These are phyloP conservation scores for Hippocampus mohnikei DNA, from an alignment of 2,113 vertebrate species.

Conservation along the genomic window DNA sequence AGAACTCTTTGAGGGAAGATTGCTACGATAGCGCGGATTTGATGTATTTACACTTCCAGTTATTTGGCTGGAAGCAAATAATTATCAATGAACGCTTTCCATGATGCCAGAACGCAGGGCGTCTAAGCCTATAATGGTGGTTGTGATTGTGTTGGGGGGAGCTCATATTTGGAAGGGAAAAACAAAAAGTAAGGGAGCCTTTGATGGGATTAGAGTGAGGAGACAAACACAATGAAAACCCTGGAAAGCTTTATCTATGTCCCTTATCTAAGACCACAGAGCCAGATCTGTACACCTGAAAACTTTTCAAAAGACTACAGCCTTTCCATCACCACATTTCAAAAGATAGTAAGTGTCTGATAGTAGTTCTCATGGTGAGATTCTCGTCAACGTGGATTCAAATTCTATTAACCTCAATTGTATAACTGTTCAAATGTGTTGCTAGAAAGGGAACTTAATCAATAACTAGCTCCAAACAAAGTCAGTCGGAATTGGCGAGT, in stretches of 20 bases:
- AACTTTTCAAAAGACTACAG: slow-evolving; percentile 59
- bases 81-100: slow-evolving; percentile 43
- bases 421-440: slow-evolving; percentile 21
- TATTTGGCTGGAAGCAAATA: slow-evolving; percentile 57
- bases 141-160: slow-evolving; percentile 9
- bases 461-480: slow-evolving; percentile 45
- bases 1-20: slow-evolving; percentile 13
- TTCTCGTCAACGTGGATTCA: slow-evolving; percentile 47
- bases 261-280: slow-evolving; percentile 45
- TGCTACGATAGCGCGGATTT: slow-evolving; percentile 51
- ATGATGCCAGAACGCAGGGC: slow-evolving; percentile 48
- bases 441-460: slow-evolving; percentile 13
- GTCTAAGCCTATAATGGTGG: slow-evolving; percentile 30
- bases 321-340: slow-evolving; percentile 32
- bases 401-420: slow-evolving; percentile 57
- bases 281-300: slow-evolving; percentile 49
- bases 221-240: slow-evolving; percentile 52
- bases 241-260: slow-evolving; percentile 43
- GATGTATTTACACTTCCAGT: slow-evolving; percentile 56
- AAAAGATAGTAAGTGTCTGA: slow-evolving; percentile 11
- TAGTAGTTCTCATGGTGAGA: slow-evolving; percentile 44
- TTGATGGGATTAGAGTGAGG: slow-evolving; percentile 66
- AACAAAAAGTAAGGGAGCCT: slow-evolving; percentile 49
- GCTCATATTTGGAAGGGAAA: slow-evolving; percentile 41
- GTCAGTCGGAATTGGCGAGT: slow-evolving; percentile 14